phyloP scores from a whole-genome alignment of 2,888 invertebrate genomes.

The Cybosia mesomella region DNA sequence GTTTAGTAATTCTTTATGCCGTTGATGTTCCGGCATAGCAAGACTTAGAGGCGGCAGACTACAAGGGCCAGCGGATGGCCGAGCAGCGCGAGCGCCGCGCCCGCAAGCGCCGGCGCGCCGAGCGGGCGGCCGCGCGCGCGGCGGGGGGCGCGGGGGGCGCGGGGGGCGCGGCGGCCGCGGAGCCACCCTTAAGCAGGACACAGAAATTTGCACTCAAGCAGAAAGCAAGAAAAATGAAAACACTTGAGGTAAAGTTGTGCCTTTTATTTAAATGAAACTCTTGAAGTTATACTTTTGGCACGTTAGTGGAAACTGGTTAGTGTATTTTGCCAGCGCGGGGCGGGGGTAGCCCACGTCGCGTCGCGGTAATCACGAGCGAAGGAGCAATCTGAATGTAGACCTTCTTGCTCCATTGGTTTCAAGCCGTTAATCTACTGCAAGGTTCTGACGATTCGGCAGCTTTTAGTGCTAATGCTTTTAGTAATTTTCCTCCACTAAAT shows the following conservation, averaged over 20 bases:
- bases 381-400: no score
- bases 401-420: no score
- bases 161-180: conserved; percentile 10
- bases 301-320: no score
- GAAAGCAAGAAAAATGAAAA: conserved; percentile 78
- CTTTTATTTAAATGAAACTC: no score
- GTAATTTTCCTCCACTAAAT: no score
- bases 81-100: conserved; percentile 67
- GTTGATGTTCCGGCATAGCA: conserved; percentile 48
- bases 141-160: background rate
- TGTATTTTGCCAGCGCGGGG: no score
- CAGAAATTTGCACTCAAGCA: conserved; percentile 85
- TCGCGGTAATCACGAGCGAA: no score
- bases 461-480: no score
- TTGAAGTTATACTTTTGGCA: no score
- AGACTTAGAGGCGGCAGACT: conserved; percentile 68
- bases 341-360: no score
- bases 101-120: conserved; percentile 54
- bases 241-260: conserved; percentile 57
- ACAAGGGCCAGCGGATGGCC: conserved; percentile 68
- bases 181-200: conserved; percentile 76
- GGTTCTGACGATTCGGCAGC: no score
- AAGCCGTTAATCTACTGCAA: no score
- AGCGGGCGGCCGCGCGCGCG: conserved; percentile 21
- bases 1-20: background rate